Evolutionary conservation across 2,113 vertebrate genomes (phyloP).

Genomic region (Varanus salvator): DNA sequence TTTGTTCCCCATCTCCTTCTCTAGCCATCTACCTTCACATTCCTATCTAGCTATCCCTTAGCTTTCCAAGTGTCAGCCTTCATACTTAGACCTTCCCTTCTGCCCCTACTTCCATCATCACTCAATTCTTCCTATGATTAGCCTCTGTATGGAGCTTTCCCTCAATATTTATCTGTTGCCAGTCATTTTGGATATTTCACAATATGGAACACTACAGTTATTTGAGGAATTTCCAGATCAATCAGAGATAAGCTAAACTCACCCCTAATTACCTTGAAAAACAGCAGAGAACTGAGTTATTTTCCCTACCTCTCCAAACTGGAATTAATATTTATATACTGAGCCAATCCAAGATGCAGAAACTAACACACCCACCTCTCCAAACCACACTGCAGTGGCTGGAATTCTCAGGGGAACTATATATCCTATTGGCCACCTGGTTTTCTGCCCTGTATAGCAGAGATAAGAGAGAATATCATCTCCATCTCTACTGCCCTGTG

Average conservation of each 20-base stretch:
- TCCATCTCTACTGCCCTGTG: not conserved
- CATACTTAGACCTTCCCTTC: not conserved
- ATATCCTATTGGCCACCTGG: not conserved
- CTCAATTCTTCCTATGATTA: not conserved
- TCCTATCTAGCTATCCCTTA: too few relatives aligned
- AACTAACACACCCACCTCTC: not conserved
- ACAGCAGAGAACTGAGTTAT: too few relatives aligned
- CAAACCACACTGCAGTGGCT: not conserved
- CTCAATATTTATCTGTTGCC: too few relatives aligned
- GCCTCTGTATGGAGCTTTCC: not conserved
- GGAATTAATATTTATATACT: not conserved
- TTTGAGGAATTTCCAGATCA: slow-evolving; percentile 20
- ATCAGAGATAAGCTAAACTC: too few relatives aligned
- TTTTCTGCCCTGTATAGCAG: not conserved
- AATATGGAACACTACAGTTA: not conserved
- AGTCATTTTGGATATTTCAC: not conserved
- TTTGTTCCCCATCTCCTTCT: not conserved
- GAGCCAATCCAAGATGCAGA: not conserved
- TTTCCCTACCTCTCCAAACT: not conserved
- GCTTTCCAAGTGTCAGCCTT: too few relatives aligned
- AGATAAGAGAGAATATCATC: not conserved
- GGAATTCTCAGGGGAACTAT: not conserved
- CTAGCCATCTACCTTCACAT: too few relatives aligned
- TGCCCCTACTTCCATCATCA: not conserved
- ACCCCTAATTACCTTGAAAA: too few relatives aligned